These are phyloP conservation scores for Strix uralensis DNA, from an alignment of 2,113 vertebrate genomes.

Conservation along the genomic window DNA sequence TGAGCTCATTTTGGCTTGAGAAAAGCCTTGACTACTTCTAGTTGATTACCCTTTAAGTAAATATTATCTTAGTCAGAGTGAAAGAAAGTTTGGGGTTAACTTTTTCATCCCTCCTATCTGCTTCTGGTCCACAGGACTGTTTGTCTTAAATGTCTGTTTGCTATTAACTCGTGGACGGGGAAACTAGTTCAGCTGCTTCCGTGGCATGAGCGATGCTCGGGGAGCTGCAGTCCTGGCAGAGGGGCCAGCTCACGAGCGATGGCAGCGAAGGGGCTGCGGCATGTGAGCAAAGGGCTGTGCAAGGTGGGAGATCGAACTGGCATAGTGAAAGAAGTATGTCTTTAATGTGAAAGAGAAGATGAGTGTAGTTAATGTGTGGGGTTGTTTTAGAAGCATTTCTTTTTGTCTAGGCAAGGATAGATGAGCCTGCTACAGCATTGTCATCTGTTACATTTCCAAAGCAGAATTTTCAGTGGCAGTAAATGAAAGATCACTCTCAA, in stretches of 20 bases:
- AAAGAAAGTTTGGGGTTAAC: not conserved
- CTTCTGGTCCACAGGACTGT: not conserved
- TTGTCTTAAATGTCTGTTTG: not conserved
- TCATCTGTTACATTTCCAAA: not conserved
- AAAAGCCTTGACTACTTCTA: not conserved
- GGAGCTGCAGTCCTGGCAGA: not conserved
- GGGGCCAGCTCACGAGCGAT: not conserved
- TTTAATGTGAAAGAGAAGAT: not conserved
- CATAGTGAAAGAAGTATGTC: rapidly evolving
- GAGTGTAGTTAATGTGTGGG: too few species aligned
- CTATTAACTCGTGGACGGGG: not conserved
- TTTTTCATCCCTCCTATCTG: not conserved
- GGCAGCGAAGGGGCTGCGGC: not conserved
- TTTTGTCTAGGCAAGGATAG: not conserved
- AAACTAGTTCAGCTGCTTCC: not conserved
- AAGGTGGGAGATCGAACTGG: rapidly evolving
- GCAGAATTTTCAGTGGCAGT: not conserved
- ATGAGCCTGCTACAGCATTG: not conserved
- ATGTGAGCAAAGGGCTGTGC: not conserved
- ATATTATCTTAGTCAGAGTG: not conserved
- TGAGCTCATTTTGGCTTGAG: not conserved
- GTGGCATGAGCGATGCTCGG: rapidly evolving
- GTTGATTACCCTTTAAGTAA: not conserved
- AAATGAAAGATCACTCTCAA: not conserved
- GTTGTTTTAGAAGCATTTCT: not conserved